Conservation (phyloP, 2,888 invertebrate species). For the Microctonus brassicae region DNA sequence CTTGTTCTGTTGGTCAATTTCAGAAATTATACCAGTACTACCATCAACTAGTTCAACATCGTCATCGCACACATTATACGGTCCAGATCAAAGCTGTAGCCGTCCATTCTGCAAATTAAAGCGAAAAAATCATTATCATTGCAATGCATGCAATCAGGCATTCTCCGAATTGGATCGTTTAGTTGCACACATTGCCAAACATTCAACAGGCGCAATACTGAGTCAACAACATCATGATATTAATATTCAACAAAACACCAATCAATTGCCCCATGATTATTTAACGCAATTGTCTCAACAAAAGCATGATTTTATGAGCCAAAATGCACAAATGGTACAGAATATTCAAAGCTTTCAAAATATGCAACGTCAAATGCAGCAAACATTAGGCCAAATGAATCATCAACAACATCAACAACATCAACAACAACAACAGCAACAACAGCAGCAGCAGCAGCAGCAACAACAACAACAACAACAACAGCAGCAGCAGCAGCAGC, state of each 20-base stretch:
- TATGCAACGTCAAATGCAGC: conserved; percentile 66
- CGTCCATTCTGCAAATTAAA: conserved; percentile 86
- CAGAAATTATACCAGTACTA: conserved; percentile 54
- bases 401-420: conserved; percentile 48
- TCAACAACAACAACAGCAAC: conserved; percentile 47
- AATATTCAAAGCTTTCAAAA: conserved; percentile 63
- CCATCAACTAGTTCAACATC: conserved; percentile 47
- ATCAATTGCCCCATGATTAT: conserved; percentile 58
- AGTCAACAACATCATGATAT: conserved; percentile 68
- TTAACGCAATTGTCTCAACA: conserved; percentile 63
- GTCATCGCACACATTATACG: conserved; percentile 72
- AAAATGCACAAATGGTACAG: conserved; percentile 63
- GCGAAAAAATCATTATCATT: conserved; percentile 83
- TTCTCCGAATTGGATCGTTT: conserved; percentile 81
- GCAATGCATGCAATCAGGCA: conserved; percentile 84
- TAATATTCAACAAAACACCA: conserved; percentile 41
- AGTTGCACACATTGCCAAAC: conserved; percentile 79
- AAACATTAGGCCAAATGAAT: conserved; percentile 57
- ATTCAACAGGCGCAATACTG: conserved; percentile 75
- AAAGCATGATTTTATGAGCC: conserved; percentile 66
- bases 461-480: conserved; percentile 49
- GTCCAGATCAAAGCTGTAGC: conserved; percentile 78
- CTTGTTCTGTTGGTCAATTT: conserved; percentile 34
- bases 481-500: conserved; percentile 46
- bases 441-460: conserved; percentile 40